phyloP scores from a whole-genome alignment of 1,140 invertebrate species.

The Aphelenchoides fujianensis region DNA sequence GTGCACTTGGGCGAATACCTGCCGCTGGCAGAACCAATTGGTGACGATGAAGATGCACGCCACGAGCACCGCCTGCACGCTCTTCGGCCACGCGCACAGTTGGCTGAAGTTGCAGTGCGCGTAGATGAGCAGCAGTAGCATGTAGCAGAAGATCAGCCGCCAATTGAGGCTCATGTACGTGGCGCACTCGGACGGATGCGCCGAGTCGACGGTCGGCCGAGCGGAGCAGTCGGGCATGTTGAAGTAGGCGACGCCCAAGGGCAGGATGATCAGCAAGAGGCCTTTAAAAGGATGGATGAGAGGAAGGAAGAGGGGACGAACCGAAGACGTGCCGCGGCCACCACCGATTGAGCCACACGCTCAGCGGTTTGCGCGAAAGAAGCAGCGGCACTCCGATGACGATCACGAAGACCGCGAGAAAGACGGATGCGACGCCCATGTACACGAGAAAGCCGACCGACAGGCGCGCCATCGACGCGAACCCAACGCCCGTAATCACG shows the following conservation, averaged over 20 bases:
- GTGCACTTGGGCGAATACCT: not conserved
- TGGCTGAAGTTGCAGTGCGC: conserved; percentile 68
- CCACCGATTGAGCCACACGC: conserved; percentile 69
- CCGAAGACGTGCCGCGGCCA: conserved; percentile 75
- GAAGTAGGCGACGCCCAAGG: conserved; percentile 75
- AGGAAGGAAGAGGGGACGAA: conserved; percentile 7
- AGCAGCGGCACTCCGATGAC: conserved; percentile 57
- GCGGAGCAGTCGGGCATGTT: conserved; percentile 65
- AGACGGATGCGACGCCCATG: conserved; percentile 23
- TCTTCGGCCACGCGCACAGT: conserved; percentile 88
- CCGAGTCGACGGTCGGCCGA: not conserved
- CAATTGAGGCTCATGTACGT: conserved; percentile 30
- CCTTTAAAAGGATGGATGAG: conserved; percentile 24
- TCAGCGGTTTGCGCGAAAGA: conserved; percentile 24
- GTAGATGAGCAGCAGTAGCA: conserved; percentile 55
- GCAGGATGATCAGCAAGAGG: conserved; percentile 76
- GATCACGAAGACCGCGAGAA: conserved; percentile 38
- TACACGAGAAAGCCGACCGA: conserved; percentile 36
- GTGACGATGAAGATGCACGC: conserved; percentile 70
- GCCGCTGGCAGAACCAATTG: conserved; percentile 40
- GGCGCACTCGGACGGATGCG: conserved; percentile 11
- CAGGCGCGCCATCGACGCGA: conserved; percentile 40
- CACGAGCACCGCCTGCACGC: conserved; percentile 75
- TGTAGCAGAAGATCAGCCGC: conserved; percentile 53
- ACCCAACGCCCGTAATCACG: conserved; percentile 57